Conservation (phyloP, 2,113 vertebrate species). For the Terrapene triunguis region DNA sequence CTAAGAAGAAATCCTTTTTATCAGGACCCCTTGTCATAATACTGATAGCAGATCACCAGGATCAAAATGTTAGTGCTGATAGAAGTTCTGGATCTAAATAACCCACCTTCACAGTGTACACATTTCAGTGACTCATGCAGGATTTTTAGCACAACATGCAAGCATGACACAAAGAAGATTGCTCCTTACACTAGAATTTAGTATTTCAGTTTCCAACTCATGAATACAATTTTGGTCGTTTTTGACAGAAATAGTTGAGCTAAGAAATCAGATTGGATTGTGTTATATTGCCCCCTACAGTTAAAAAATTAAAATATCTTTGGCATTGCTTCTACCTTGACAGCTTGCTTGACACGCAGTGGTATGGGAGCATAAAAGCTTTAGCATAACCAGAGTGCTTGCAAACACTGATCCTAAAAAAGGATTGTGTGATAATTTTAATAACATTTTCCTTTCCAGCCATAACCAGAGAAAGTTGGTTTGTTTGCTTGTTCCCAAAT, state of each 20-base stretch:
- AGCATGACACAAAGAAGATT: constrained; percentile 67
- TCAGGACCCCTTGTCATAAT: fast-evolving
- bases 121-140: background rate
- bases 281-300: constrained; percentile 83
- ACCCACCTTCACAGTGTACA: background rate
- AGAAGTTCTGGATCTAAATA: background rate
- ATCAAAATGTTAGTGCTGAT: background rate
- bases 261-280: constrained; percentile 20
- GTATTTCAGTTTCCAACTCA: constrained; percentile 49
- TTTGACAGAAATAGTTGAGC: constrained; percentile 58
- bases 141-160: constrained; percentile 44
- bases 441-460: constrained; percentile 22
- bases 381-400: background rate
- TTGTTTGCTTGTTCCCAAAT: constrained; percentile 48
- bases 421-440: background rate
- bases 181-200: constrained; percentile 58
- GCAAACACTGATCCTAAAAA: background rate
- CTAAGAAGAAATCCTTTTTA: fast-evolving
- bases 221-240: constrained; percentile 69
- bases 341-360: fast-evolving
- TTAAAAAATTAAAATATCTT: background rate
- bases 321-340: background rate
- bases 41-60: fast-evolving
- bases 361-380: fast-evolving
- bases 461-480: background rate